Base-by-base conservation (phyloP, 2,113 vertebrate species). In the Rhipidura dahli region DNA sequence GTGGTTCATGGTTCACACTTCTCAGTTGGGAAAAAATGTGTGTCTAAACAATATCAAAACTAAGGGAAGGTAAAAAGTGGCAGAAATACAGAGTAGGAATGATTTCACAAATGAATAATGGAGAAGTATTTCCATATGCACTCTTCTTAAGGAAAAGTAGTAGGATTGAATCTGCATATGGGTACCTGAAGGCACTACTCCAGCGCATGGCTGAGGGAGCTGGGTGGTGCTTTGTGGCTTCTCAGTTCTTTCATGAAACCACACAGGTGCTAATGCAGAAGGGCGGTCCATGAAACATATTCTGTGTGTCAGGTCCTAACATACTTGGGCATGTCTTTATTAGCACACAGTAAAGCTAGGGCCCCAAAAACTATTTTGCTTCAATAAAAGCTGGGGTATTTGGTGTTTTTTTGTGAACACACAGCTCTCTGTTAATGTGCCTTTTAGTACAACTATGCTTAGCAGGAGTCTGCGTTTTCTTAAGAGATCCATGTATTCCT, bases 131-230 rank as follows among this genome's bases (percentile, higher is more conserved):
- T 66, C 35, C 4, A 6, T 18, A 3, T 27, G 26, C 19, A 2
- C 7, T 19, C 11, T 49, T 45, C 33, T 40, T 60, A 39, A 57
- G 31, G 47, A 49, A 23, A 39, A 22, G 27, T 19, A 50, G 16
- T 7, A 27, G 39, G 2, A 2, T 4, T 80, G 57, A 35, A 39
- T 53, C 47, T 53, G 51, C 37, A 44, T 0, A 0, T 8, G 21
- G 16, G 18, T 51, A 5, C 26, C 44, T 33, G 13, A 42, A 37
- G 50, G 40, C 64, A 76, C 23, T 56, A 2, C 21, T 51, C 9
- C 10, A 5, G 40, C 40, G 9, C 28, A 23, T 31, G 60, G 8
- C 31, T 65, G 57, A 40, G 37, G 45, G 17, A 61, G 16, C 35
- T 51, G 33, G 18, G 4, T 8, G 11, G 4, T n/a, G 49, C 33